Conservation (phyloP, 2,797 vertebrate genomes). For the Protonibea diacanthus region DNA sequence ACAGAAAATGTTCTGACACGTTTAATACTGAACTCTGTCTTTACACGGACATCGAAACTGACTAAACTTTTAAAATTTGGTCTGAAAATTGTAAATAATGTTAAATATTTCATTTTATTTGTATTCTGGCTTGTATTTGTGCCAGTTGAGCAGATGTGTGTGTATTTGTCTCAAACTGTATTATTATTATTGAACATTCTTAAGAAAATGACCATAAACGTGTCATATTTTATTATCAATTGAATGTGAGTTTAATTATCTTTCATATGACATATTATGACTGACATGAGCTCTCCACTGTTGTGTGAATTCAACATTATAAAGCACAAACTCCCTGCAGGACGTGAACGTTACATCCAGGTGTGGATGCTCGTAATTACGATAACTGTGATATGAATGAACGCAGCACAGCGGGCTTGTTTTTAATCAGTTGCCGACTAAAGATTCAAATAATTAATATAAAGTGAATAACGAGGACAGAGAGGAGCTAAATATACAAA, state of each 20-base stretch:
- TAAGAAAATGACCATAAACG: too few relatives aligned
- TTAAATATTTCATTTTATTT: too few relatives aligned
- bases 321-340: neutral
- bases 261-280: neutral
- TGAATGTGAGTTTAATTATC: neutral
- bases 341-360: neutral
- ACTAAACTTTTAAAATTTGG: too few relatives aligned
- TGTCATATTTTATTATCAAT: neutral
- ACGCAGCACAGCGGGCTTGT: conserved; percentile 8
- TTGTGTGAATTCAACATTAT: neutral
- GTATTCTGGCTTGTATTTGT: neutral
- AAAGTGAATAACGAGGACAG: accelerated
- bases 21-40: too few relatives aligned
- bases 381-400: neutral
- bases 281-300: neutral
- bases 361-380: neutral
- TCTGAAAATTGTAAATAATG: neutral
- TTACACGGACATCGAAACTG: too few relatives aligned
- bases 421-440: neutral
- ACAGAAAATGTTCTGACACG: too few relatives aligned
- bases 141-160: too few relatives aligned
- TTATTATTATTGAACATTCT: too few relatives aligned
- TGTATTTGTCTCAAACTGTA: too few relatives aligned
- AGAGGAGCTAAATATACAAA: accelerated
- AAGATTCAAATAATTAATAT: too few relatives aligned